Conservation (phyloP, 2,888 invertebrate genomes). For the Lycaena phlaeas region DNA sequence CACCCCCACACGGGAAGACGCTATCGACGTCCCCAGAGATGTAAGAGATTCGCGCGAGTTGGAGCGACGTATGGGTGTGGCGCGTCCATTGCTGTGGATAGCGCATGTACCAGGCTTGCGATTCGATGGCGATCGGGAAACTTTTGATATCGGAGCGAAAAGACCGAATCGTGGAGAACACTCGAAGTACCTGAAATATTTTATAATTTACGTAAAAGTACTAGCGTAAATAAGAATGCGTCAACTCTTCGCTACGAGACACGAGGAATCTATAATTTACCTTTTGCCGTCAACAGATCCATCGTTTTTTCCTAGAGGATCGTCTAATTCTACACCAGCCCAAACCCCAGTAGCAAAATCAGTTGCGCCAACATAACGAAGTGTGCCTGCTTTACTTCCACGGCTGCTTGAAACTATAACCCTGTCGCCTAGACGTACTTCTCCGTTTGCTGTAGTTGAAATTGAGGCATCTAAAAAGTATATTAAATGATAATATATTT, state of each 20-base stretch:
- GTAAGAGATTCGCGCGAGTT: slow-evolving; percentile 91
- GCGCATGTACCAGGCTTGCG: slow-evolving; percentile 76
- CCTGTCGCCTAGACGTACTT: slow-evolving; percentile 89
- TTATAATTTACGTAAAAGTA: no score
- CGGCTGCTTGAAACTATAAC: slow-evolving; percentile 91
- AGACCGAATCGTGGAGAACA: slow-evolving; percentile 93
- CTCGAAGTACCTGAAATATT: slow-evolving; percentile 87
- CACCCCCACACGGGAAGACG: slow-evolving; percentile 77
- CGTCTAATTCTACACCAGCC: slow-evolving; percentile 97
- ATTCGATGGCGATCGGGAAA: slow-evolving; percentile 87
- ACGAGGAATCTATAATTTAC: slow-evolving; percentile 51
- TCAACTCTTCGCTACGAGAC: background rate
- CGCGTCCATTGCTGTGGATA: slow-evolving; percentile 76
- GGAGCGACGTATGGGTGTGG: slow-evolving; percentile 75
- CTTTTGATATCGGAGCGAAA: slow-evolving; percentile 94
- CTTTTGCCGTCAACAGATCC: slow-evolving; percentile 93
- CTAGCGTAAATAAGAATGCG: no score
- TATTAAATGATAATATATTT: no score
- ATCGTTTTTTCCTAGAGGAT: slow-evolving; percentile 95
- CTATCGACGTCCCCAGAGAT: slow-evolving; percentile 74
- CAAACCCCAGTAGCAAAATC: slow-evolving; percentile 95
- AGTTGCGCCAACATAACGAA: slow-evolving; percentile 89
- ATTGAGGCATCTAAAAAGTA: slow-evolving; percentile 56
- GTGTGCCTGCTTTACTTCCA: slow-evolving; percentile 90
- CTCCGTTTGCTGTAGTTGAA: slow-evolving; percentile 65